Evolutionary conservation across 2,113 vertebrate species (phyloP).

Genomic region (Silurus asotus): DNA sequence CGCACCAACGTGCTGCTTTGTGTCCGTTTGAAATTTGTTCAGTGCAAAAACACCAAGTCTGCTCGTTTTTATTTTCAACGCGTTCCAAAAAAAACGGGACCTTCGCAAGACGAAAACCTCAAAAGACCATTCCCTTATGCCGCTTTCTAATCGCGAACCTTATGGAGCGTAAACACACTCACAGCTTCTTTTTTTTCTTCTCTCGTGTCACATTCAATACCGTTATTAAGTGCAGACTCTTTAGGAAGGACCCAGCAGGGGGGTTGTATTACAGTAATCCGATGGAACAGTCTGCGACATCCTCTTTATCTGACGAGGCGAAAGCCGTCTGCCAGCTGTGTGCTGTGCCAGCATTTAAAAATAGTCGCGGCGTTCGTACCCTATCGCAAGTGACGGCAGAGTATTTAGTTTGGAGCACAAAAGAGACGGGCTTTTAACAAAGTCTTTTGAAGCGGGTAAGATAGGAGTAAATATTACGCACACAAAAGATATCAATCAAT

Average conservation of each 20-base stretch:
- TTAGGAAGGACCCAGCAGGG: constrained; percentile 24
- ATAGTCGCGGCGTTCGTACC: constrained; percentile 10
- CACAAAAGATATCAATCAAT: background rate
- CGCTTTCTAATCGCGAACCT: background rate
- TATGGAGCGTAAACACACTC: constrained; percentile 31
- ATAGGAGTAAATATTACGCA: background rate
- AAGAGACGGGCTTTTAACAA: background rate
- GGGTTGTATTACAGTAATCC: constrained; percentile 37
- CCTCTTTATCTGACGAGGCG: constrained; percentile 31
- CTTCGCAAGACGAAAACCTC: background rate
- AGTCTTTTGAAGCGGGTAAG: background rate
- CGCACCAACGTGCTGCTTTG: background rate
- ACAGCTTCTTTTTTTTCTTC: background rate
- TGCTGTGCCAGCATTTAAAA: constrained; percentile 18
- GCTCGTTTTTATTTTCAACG: background rate
- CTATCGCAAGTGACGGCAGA: constrained; percentile 9
- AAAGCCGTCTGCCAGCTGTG: constrained; percentile 36
- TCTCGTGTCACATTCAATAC: constrained; percentile 39
- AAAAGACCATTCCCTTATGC: background rate
- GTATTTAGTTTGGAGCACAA: constrained; percentile 17
- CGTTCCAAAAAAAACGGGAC: background rate
- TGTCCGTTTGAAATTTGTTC: background rate
- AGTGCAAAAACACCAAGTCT: background rate
- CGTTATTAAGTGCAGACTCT: constrained; percentile 15
- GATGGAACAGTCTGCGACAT: constrained; percentile 27